These are phyloP conservation scores for Exocentrus adspersus DNA, from an alignment of 2,888 invertebrate genomes.

Conservation along the genomic window DNA sequence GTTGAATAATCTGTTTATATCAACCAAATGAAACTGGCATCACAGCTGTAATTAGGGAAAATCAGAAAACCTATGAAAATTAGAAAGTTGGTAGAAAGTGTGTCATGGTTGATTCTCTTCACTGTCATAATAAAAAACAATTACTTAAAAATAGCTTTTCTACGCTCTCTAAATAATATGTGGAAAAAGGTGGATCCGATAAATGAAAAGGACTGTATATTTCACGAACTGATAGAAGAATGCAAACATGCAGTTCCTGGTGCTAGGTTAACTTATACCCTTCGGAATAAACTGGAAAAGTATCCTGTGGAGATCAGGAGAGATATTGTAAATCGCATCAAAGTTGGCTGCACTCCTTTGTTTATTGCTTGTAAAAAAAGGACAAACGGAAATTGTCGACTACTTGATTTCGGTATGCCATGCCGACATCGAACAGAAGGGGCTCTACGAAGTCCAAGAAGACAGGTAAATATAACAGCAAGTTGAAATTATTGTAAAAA, in stretches of 20 bases:
- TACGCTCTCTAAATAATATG: conserved; percentile 50
- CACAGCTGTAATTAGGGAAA: conserved; percentile 6
- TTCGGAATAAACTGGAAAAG: conserved; percentile 68
- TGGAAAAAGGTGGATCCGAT: conserved; percentile 59
- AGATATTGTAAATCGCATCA: conserved; percentile 74
- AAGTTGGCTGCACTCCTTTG: conserved; percentile 83
- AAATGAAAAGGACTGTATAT: conserved; percentile 65
- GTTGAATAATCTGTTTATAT: background rate
- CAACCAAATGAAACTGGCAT: background rate
- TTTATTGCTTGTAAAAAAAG: conserved; percentile 82
- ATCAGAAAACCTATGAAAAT: conserved; percentile 14
- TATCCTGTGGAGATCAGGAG: conserved; percentile 71
- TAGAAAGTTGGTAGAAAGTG: conserved; percentile 22
- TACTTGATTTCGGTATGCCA: conserved; percentile 84
- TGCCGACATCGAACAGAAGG: conserved; percentile 87
- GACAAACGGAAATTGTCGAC: conserved; percentile 85
- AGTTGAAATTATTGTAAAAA: background rate
- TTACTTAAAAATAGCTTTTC: conserved; percentile 30
- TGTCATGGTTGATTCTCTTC: conserved; percentile 26
- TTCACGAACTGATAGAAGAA: conserved; percentile 73
- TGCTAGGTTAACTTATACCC: conserved; percentile 69
- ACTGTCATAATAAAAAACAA: conserved; percentile 41
- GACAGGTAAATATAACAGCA: conserved; percentile 66
- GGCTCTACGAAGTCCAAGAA: conserved; percentile 85
- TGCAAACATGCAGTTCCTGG: conserved; percentile 76